These are phyloP conservation scores for Clunio marinus DNA, from an alignment of 2,888 invertebrate genomes.

Conservation along the genomic window DNA sequence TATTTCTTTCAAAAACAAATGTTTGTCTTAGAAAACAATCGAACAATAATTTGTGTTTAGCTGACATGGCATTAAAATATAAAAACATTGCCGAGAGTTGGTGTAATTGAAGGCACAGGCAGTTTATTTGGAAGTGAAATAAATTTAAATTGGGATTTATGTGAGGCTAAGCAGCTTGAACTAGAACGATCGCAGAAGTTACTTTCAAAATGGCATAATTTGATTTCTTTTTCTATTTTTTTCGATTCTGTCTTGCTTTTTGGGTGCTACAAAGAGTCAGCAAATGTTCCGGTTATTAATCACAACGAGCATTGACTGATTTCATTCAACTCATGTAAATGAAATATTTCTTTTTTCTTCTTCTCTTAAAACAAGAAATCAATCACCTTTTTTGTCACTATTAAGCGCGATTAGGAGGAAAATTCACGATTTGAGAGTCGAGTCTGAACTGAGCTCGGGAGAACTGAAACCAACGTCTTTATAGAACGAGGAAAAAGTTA, in stretches of 20 bases:
- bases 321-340: not conserved
- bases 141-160: not conserved
- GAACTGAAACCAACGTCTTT: constrained; percentile 24
- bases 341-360: not conserved
- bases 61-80: not conserved
- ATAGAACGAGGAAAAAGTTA: constrained; percentile 24
- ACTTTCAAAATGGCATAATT: too few species aligned
- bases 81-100: not conserved
- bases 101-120: not conserved
- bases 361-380: not conserved
- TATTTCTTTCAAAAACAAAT: not conserved
- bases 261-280: not conserved
- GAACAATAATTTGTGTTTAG: not conserved
- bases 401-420: not conserved
- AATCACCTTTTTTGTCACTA: constrained; percentile 23
- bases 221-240: too few species aligned
- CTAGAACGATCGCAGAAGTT: too few species aligned
- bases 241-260: too few species aligned
- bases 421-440: constrained; percentile 21
- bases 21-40: not conserved
- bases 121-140: not conserved
- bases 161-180: too few species aligned
- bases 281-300: not conserved
- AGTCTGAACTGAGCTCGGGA: constrained; percentile 31
- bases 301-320: not conserved